Percentiles rank a stretch among this genome's conserved stretches.
phyloP scores from a whole-genome alignment of 1,140 invertebrate genomes.

The Trichogramma pretiosum region DNA sequence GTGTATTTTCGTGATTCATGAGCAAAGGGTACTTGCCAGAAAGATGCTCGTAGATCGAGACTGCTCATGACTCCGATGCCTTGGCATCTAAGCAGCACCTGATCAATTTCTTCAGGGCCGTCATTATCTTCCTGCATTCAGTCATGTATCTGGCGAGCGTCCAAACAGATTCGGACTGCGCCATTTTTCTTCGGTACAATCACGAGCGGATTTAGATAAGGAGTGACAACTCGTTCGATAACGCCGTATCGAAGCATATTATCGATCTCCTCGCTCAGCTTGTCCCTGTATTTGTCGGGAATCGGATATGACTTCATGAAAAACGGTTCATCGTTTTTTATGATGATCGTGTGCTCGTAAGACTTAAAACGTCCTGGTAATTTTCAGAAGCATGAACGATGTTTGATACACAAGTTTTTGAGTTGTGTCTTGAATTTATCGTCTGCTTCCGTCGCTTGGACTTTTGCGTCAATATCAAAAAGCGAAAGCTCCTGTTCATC shows the following conservation, averaged over 20 bases:
- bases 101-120: neutral
- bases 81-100: constrained; percentile 1
- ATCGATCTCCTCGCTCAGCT: constrained; percentile 16
- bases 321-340: no score
- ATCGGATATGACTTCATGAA: constrained; percentile 26
- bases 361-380: no score
- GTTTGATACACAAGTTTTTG: no score
- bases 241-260: constrained; percentile 19
- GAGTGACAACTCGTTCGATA: constrained; percentile 23
- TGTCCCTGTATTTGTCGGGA: constrained; percentile 11
- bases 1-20: constrained; percentile 25
- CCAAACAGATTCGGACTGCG: neutral
- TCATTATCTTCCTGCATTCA: neutral
- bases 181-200: neutral
- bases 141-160: neutral
- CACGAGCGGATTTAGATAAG: constrained; percentile 24
- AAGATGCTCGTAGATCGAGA: constrained; percentile 1
- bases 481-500: no score
- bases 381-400: no score
- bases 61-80: neutral
- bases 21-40: constrained; percentile 32
- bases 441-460: no score
- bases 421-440: no score
- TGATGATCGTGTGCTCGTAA: no score
- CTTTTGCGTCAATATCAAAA: no score